Conservation (phyloP, 1,140 invertebrate species). For the Hyles euphorbiae region DNA sequence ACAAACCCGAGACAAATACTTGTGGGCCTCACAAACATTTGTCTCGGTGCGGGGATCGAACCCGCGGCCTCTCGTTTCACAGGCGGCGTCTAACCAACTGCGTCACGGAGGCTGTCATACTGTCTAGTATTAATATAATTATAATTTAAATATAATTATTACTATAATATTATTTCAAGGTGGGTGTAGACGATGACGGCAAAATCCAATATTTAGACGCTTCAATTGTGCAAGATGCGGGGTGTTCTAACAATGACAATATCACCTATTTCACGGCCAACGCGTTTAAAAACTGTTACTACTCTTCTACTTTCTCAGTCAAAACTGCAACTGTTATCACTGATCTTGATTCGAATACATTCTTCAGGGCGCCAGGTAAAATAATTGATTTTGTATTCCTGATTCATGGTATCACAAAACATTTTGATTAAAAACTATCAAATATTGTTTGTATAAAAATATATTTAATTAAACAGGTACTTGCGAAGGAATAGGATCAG, state of each 20-base stretch:
- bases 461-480: slow-evolving; percentile 68
- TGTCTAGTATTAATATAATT: too few species aligned
- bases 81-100: too few species aligned
- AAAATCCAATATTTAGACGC: slow-evolving; percentile 80
- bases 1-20: too few species aligned
- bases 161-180: slow-evolving; percentile 30
- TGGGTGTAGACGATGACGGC: slow-evolving; percentile 80
- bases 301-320: slow-evolving; percentile 71
- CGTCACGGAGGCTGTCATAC: too few species aligned
- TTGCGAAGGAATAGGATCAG: slow-evolving; percentile 79
- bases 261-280: slow-evolving; percentile 41
- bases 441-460: too few species aligned
- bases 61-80: too few species aligned
- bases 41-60: too few species aligned
- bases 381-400: too few species aligned
- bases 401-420: too few species aligned
- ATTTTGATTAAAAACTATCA: too few species aligned
- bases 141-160: too few species aligned
- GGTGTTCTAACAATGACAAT: slow-evolving; percentile 77
- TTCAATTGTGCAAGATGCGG: slow-evolving; percentile 79
- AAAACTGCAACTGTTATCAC: slow-evolving; percentile 77
- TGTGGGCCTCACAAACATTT: too few species aligned
- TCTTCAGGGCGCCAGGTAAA: slow-evolving; percentile 77
- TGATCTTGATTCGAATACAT: slow-evolving; percentile 80
- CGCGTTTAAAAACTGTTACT: slow-evolving; percentile 78